These are phyloP conservation scores for Melolontha melolontha DNA, from an alignment of 2,888 invertebrate genomes.

Conservation along the genomic window DNA sequence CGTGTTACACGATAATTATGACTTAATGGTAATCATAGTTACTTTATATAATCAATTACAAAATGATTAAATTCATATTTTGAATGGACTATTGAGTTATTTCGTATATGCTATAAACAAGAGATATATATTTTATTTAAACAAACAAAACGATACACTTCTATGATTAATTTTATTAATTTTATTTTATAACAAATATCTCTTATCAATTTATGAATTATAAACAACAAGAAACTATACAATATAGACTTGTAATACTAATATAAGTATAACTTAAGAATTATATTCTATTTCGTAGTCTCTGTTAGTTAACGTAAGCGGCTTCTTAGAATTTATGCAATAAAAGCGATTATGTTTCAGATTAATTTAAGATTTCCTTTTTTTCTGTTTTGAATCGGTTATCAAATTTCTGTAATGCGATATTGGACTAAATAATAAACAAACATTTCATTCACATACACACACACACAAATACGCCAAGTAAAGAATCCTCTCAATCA, in stretches of 20 bases:
- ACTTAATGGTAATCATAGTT: too few species aligned
- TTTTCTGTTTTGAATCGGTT: conserved; percentile 26
- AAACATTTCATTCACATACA: not conserved
- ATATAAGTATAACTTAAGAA: not conserved
- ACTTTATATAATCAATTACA: too few species aligned
- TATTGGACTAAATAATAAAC: conserved; percentile 28
- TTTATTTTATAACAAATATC: not conserved
- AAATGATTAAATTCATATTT: too few species aligned
- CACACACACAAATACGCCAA: too few species aligned
- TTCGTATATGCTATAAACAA: too few species aligned
- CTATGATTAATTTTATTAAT: too few species aligned
- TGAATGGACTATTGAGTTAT: too few species aligned
- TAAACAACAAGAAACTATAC: not conserved
- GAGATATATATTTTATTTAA: too few species aligned
- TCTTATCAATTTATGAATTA: not conserved
- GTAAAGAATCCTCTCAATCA: too few species aligned
- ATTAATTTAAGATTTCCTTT: conserved; percentile 31
- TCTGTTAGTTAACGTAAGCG: not conserved
- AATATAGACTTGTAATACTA: not conserved
- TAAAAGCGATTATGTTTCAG: conserved; percentile 27
- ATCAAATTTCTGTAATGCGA: conserved; percentile 30
- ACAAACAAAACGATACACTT: too few species aligned
- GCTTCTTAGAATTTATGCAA: conserved; percentile 27
- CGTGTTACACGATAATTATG: not conserved
- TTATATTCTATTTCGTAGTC: not conserved